A percentile compares a stretch with the other conserved stretches of the same genome.
phyloP scores from a whole-genome alignment of 1,140 invertebrate genomes.

The Portunus trituberculatus region DNA sequence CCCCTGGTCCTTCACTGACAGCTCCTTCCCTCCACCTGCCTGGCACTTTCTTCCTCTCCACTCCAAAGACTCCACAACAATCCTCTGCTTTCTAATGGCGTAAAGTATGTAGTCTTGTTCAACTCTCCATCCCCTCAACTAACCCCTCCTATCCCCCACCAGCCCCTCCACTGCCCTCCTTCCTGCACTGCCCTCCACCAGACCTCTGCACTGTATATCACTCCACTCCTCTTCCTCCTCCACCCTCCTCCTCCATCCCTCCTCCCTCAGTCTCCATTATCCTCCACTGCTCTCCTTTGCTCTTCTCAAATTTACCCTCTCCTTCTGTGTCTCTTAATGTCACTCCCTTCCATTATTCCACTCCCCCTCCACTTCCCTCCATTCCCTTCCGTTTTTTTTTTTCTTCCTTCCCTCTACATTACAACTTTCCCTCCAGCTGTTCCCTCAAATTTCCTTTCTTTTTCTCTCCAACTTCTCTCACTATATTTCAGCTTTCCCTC shows the following conservation, averaged over 20 bases:
- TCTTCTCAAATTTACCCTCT: not conserved
- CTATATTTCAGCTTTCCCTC: not conserved
- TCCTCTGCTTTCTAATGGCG: not conserved
- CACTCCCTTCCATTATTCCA: not conserved
- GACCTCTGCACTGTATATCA: not conserved
- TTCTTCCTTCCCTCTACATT: no score
- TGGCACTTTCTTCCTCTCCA: no score
- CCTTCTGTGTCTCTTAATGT: slow-evolving; percentile 7
- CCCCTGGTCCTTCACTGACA: no score
- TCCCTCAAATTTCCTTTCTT: not conserved
- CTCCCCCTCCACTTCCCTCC: not conserved
- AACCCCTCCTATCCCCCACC: not conserved
- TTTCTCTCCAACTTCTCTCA: not conserved
- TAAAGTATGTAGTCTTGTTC: not conserved
- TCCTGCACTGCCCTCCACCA: not conserved
- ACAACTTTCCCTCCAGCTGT: no score
- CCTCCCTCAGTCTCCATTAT: not conserved
- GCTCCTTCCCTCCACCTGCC: no score
- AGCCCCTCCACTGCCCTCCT: not conserved
- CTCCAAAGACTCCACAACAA: not conserved
- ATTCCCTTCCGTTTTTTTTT: not conserved
- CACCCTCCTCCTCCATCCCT: not conserved
- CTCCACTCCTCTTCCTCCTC: not conserved
- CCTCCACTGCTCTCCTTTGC: not conserved
- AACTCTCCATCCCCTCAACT: not conserved